These are phyloP conservation scores for Naso thynnoides DNA, from an alignment of 2,797 vertebrate genomes.

Conservation along the genomic window DNA sequence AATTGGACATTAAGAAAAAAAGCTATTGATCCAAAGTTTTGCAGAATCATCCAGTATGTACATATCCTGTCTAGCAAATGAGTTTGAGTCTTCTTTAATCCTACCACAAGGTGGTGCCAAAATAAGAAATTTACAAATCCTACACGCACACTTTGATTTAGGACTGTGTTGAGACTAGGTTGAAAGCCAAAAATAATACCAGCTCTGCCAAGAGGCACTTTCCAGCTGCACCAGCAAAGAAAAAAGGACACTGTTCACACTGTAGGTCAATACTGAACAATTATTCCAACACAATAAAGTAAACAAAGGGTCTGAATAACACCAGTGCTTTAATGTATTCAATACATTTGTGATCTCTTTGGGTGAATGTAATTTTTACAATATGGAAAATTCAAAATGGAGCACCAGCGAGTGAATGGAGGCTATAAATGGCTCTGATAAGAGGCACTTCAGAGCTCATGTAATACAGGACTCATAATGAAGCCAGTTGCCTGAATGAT, in stretches of 20 bases:
- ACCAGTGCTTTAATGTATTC: neutral
- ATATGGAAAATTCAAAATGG: neutral
- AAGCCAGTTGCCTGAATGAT: conserved; percentile 3
- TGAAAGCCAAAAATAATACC: neutral
- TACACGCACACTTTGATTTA: neutral
- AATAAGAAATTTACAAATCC: neutral
- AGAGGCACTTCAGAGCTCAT: conserved; percentile 27
- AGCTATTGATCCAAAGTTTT: neutral
- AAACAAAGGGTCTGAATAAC: conserved; percentile 6
- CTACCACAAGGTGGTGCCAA: neutral
- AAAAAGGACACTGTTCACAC: neutral
- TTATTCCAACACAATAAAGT: neutral
- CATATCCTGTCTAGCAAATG: neutral
- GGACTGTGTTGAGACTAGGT: neutral
- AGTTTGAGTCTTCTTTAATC: neutral
- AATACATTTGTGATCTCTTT: neutral
- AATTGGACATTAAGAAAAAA: neutral
- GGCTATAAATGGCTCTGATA: neutral
- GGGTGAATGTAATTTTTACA: neutral
- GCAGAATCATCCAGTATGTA: neutral
- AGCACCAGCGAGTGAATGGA: neutral
- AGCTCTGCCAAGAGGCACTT: neutral
- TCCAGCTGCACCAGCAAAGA: neutral
- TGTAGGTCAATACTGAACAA: neutral
- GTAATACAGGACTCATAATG: conserved; percentile 23